Percentiles rank a stretch among this genome's conserved stretches.
phyloP scores from a whole-genome alignment of 2,888 invertebrate species.

The Meliscaeva auricollis region DNA sequence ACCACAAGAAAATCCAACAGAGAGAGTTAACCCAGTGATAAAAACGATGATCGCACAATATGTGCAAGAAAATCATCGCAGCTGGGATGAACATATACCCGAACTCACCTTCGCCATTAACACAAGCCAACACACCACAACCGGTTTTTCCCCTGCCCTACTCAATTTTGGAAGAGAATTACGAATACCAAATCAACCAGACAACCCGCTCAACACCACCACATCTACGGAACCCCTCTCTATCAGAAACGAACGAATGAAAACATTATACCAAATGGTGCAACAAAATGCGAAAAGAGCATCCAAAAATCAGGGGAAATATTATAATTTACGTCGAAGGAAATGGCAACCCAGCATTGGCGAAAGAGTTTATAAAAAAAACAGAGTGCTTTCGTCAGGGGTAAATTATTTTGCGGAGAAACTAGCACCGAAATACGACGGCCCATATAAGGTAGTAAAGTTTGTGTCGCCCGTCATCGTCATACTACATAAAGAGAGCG shows the following conservation, averaged over 20 bases:
- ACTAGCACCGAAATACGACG: slow-evolving; percentile 31
- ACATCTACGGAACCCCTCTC: not conserved
- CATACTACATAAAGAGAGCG: too few relatives aligned
- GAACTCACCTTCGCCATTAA: slow-evolving; percentile 35
- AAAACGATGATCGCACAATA: not conserved
- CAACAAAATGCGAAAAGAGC: not conserved
- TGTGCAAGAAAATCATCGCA: not conserved
- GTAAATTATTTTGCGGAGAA: slow-evolving; percentile 30
- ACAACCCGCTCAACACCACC: not conserved
- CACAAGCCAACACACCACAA: slow-evolving; percentile 9
- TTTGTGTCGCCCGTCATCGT: slow-evolving; percentile 13
- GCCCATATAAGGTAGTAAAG: slow-evolving; percentile 18
- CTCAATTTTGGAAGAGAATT: slow-evolving; percentile 29
- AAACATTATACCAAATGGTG: not conserved
- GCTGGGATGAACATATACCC: slow-evolving; percentile 13
- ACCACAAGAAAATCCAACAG: slow-evolving; percentile 28
- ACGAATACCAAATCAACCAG: slow-evolving; percentile 4
- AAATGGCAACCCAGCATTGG: slow-evolving; percentile 29
- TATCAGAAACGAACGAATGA: not conserved
- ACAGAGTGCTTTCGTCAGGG: slow-evolving; percentile 20
- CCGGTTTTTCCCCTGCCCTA: slow-evolving; percentile 25
- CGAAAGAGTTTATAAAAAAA: not conserved
- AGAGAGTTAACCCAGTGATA: not conserved
- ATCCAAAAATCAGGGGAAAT: not conserved
- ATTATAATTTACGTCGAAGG: slow-evolving; percentile 30